Percentiles rank a stretch among this genome's conserved stretches.
Evolutionary conservation across 2,888 invertebrate genomes (phyloP).

Genomic region (Acrobasis suavella): DNA sequence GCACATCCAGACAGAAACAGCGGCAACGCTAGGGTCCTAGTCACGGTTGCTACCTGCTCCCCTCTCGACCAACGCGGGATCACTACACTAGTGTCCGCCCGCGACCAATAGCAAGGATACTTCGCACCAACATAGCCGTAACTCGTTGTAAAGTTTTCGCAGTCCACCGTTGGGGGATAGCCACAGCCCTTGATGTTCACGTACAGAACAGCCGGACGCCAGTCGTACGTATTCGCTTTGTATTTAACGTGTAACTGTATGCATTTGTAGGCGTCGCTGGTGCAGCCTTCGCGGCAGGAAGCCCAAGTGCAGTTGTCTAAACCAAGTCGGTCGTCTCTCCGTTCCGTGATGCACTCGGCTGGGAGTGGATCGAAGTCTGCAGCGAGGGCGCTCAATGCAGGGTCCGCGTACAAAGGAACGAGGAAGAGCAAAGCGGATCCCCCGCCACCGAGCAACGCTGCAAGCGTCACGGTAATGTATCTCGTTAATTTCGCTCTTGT

Average conservation of each 20-base stretch:
- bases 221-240: slow-evolving; percentile 71
- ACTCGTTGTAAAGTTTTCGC: slow-evolving; percentile 87
- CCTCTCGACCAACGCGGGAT: slow-evolving; percentile 92
- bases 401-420: slow-evolving; percentile 77
- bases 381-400: slow-evolving; percentile 83
- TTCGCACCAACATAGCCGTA: slow-evolving; percentile 86
- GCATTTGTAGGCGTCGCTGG: slow-evolving; percentile 88
- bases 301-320: slow-evolving; percentile 91
- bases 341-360: slow-evolving; percentile 87
- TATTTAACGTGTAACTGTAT: slow-evolving; percentile 86
- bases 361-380: slow-evolving; percentile 89
- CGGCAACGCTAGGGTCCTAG: slow-evolving; percentile 92
- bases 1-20: slow-evolving; percentile 92
- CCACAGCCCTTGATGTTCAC: slow-evolving; percentile 93
- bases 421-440: slow-evolving; percentile 75
- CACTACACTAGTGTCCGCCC: slow-evolving; percentile 91
- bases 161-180: slow-evolving; percentile 89
- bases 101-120: slow-evolving; percentile 87
- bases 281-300: slow-evolving; percentile 91
- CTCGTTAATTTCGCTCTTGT: slow-evolving; percentile 71
- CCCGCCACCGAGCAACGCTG: slow-evolving; percentile 71
- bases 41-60: slow-evolving; percentile 91
- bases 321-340: slow-evolving; percentile 87
- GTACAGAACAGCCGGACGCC: slow-evolving; percentile 85
- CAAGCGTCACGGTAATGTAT: slow-evolving; percentile 71